phyloP scores from a whole-genome alignment of 2,113 vertebrate genomes.

The Nothoprocta pentlandii region DNA sequence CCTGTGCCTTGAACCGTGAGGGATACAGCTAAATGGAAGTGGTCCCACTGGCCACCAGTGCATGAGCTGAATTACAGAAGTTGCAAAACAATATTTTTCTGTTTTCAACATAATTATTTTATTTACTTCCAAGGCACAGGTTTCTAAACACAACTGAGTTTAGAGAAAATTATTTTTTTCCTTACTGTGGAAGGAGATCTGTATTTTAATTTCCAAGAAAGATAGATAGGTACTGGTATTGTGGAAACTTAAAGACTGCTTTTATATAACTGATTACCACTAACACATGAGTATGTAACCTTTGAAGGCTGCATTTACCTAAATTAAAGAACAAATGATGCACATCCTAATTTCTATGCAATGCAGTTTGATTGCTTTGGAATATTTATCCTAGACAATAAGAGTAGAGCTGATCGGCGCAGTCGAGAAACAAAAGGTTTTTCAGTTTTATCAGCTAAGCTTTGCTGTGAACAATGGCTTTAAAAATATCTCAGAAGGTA shows the following conservation, averaged over 20 bases:
- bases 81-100: not conserved
- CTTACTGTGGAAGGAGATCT: not conserved
- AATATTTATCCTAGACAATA: slow-evolving; percentile 73
- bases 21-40: slow-evolving; percentile 46
- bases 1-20: slow-evolving; percentile 47
- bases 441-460: slow-evolving; percentile 19
- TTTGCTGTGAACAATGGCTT: slow-evolving; percentile 26
- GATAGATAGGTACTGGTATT: not conserved
- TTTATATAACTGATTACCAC: slow-evolving; percentile 30
- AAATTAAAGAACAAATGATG: slow-evolving; percentile 74
- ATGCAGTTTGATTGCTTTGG: slow-evolving; percentile 67
- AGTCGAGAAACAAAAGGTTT: slow-evolving; percentile 58
- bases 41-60: not conserved
- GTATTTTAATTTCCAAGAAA: slow-evolving; percentile 35
- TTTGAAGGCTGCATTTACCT: slow-evolving; percentile 65
- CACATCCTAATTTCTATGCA: slow-evolving; percentile 59
- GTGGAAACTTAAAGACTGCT: slow-evolving; percentile 34
- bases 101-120: slow-evolving; percentile 46
- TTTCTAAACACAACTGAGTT: slow-evolving; percentile 53
- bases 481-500: slow-evolving; percentile 25
- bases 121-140: slow-evolving; percentile 39
- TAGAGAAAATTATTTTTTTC: not conserved
- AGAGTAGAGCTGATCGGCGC: slow-evolving; percentile 12
- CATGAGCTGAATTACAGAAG: slow-evolving; percentile 27
- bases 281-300: slow-evolving; percentile 6